Conservation (phyloP, 92 coral and sea anemone species). For the Zoanthus sansibaricus region DNA sequence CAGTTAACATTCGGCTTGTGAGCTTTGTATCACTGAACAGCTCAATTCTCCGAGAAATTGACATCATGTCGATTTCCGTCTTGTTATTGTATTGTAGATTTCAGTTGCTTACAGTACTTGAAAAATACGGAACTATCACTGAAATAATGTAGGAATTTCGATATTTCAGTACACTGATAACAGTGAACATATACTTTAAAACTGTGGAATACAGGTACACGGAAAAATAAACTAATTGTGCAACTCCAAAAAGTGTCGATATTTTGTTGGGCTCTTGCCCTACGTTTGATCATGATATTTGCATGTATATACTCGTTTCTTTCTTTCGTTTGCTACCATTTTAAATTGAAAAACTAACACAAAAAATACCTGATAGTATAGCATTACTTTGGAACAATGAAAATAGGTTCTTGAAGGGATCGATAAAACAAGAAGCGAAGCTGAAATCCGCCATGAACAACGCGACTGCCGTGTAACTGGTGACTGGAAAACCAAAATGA, state of each 20-base stretch:
- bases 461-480: background rate
- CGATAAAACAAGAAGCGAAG: background rate
- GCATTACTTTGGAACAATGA: background rate
- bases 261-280: background rate
- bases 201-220: background rate
- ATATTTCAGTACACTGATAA: background rate
- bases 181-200: background rate
- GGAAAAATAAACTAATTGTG: constrained; percentile 19
- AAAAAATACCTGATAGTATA: background rate
- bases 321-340: background rate
- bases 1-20: constrained; percentile 3
- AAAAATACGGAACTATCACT: background rate
- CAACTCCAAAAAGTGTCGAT: constrained; percentile 3
- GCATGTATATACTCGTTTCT: background rate
- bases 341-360: background rate
- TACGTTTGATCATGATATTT: background rate
- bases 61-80: constrained; percentile 49
- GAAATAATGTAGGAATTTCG: background rate
- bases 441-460: background rate
- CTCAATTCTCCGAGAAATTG: background rate
- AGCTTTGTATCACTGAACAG: background rate
- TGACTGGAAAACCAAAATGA: background rate
- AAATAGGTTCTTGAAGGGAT: background rate
- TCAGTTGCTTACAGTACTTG: constrained; percentile 33
- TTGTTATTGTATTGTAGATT: background rate